Conservation (phyloP, 1,140 invertebrate species). For the Drosophila kikkawai region DNA sequence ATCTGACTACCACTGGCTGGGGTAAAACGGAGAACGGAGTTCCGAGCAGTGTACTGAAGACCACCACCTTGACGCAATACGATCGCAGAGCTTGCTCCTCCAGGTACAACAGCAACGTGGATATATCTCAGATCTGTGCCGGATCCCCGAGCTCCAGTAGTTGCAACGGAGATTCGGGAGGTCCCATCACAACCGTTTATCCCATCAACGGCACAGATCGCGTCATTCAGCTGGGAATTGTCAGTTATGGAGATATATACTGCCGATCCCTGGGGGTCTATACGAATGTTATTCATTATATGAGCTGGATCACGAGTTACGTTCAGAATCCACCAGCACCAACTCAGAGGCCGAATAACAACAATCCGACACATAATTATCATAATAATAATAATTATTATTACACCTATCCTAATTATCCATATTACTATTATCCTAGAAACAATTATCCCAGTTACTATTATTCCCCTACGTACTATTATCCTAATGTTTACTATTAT, state of each 20-base stretch:
- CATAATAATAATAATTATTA: background rate
- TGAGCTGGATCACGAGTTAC: background rate
- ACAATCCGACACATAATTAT: background rate
- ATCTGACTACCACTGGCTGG: slow-evolving; percentile 5
- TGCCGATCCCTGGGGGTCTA: background rate
- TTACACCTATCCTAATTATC: background rate
- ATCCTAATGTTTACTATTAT: background rate
- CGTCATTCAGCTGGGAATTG: slow-evolving; percentile 6
- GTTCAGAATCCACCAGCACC: background rate
- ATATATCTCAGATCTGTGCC: slow-evolving; percentile 19
- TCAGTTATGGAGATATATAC: background rate
- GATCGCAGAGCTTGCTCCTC: background rate
- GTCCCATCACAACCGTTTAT: background rate
- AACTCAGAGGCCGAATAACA: background rate
- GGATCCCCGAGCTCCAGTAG: background rate
- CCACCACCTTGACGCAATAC: background rate
- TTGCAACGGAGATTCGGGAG: slow-evolving; percentile 4
- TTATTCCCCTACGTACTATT: background rate
- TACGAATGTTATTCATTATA: slow-evolving; percentile 12
- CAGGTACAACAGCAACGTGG: background rate
- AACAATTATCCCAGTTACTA: too few species aligned
- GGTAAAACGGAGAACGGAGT: background rate
- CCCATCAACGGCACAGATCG: background rate
- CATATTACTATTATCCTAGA: background rate
- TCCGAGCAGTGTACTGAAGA: background rate